Evolutionary conservation across 35 echinoderm and acorn worm genomes (phyloP).

Genomic region (Lytechinus pictus): DNA sequence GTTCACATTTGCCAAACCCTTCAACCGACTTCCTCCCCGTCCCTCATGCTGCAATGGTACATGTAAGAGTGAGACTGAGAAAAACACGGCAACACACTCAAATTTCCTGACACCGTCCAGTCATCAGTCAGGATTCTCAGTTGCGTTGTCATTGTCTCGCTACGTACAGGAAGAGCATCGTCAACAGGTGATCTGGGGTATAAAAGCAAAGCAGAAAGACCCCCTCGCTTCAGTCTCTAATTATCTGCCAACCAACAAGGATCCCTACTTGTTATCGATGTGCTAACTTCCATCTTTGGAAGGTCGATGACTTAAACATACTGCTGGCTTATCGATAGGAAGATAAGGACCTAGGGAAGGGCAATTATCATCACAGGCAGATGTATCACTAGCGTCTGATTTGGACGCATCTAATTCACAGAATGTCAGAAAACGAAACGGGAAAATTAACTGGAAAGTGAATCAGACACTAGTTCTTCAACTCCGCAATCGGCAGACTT

Average conservation of each 20-base stretch:
- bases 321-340: neutral
- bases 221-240: neutral
- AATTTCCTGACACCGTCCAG: slow-evolving; percentile 22
- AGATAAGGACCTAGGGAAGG: neutral
- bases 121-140: neutral
- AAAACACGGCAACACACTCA: slow-evolving; percentile 22
- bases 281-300: neutral
- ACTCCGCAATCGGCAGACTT: neutral
- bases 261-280: neutral
- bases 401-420: neutral
- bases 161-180: slow-evolving; percentile 14
- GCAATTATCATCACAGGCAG: neutral
- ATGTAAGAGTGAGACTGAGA: slow-evolving; percentile 8
- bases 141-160: slow-evolving; percentile 15
- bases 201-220: neutral
- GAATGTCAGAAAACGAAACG: neutral
- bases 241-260: neutral
- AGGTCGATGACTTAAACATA: slow-evolving; percentile 32
- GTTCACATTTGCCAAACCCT: neutral
- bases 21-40: neutral
- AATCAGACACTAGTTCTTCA: neutral
- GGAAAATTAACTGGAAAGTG: neutral
- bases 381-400: neutral
- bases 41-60: neutral
- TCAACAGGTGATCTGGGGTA: slow-evolving; percentile 21